phyloP scores from a whole-genome alignment of 2,113 vertebrate species.

The Irena cyanogastra region DNA sequence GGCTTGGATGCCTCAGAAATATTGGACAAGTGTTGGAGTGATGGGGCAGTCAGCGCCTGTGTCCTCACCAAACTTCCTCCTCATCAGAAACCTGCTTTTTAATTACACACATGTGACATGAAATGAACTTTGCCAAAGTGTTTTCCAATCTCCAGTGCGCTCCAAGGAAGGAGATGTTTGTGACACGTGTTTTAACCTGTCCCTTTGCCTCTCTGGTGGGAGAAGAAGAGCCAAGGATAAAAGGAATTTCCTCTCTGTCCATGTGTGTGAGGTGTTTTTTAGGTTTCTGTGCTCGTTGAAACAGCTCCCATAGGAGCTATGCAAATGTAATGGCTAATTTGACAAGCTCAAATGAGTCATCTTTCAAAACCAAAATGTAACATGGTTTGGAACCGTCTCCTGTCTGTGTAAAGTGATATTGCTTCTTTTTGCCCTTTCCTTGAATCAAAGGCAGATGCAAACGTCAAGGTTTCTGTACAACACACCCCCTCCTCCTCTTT shows the following conservation, averaged over 20 bases:
- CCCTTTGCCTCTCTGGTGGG: background rate
- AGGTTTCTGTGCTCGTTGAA: background rate
- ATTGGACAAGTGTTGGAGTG: background rate
- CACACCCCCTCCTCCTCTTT: background rate
- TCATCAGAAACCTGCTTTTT: background rate
- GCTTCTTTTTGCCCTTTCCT: background rate
- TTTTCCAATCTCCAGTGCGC: background rate
- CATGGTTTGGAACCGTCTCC: constrained; percentile 32
- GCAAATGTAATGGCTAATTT: constrained; percentile 61
- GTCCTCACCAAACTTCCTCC: background rate
- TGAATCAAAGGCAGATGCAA: constrained; percentile 18
- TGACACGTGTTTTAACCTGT: background rate
- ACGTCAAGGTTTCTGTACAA: background rate
- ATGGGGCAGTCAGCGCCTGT: fast-evolving
- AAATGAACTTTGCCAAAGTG: background rate
- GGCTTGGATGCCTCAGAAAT: background rate
- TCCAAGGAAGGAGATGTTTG: background rate
- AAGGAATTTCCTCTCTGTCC: background rate
- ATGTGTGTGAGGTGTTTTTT: background rate
- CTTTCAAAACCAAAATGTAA: constrained; percentile 39
- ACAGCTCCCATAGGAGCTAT: background rate
- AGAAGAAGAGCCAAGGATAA: background rate
- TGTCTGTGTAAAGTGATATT: background rate
- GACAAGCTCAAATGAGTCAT: constrained; percentile 31
- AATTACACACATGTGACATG: background rate